Conservation (phyloP, 2,797 vertebrate species). For the Lacerta bilineata region DNA sequence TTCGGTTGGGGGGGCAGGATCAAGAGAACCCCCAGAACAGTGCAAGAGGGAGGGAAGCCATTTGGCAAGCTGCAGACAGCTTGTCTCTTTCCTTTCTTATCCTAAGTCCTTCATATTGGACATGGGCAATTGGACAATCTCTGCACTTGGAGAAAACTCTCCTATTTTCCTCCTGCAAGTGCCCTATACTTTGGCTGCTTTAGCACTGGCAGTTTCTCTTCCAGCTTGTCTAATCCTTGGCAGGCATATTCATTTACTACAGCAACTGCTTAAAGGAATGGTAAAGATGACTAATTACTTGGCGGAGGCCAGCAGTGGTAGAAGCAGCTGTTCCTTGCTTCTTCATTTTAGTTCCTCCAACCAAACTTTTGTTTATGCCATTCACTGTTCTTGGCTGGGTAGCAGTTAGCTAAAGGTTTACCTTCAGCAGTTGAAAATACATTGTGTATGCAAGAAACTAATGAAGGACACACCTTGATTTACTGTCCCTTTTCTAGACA, state of each 20-base stretch:
- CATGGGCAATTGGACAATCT: neutral
- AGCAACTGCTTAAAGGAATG: slow-evolving; percentile 44
- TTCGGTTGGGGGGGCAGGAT: no score
- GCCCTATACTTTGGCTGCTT: slow-evolving; percentile 72
- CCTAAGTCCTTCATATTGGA: neutral
- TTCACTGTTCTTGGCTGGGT: neutral
- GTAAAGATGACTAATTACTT: slow-evolving; percentile 24
- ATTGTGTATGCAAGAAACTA: neutral
- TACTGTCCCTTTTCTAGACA: neutral
- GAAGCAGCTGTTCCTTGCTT: slow-evolving; percentile 10
- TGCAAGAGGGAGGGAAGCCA: no score
- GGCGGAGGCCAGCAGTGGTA: neutral
- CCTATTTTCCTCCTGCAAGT: neutral
- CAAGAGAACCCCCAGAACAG: no score
- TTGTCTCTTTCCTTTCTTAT: neutral
- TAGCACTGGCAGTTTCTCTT: slow-evolving; percentile 67
- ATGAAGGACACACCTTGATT: neutral
- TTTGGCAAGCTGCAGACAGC: no score
- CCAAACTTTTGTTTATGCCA: neutral
- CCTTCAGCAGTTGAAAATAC: neutral
- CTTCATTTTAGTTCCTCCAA: neutral
- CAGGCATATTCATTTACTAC: slow-evolving; percentile 67
- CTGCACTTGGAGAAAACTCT: neutral
- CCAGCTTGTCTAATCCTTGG: slow-evolving; percentile 71
- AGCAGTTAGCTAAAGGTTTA: neutral